A percentile compares a stretch with the other conserved stretches of the same genome.
These are phyloP conservation scores for Drosophila neocordata DNA, from an alignment of 1,140 invertebrate species.

Conservation along the genomic window DNA sequence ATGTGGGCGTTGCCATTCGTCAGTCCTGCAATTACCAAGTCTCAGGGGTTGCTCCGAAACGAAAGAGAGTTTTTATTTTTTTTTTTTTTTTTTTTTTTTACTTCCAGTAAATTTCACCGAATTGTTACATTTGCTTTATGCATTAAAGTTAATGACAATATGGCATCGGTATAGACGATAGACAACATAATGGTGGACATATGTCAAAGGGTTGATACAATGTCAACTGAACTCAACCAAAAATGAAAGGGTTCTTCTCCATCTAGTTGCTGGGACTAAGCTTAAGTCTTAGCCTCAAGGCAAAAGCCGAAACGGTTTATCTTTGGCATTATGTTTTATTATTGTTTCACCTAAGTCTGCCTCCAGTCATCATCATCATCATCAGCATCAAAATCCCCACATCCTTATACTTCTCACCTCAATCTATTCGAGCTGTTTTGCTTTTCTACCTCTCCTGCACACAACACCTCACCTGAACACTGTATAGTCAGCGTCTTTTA, in stretches of 20 bases:
- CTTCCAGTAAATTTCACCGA: constrained; percentile 81
- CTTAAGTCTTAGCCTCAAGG: constrained; percentile 25
- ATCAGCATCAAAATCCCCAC: neutral
- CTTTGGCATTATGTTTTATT: constrained; percentile 59
- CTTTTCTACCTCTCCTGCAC: neutral
- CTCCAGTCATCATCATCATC: constrained; percentile 1
- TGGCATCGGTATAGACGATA: constrained; percentile 45
- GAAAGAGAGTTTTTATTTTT: neutral
- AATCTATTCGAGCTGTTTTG: constrained; percentile 17
- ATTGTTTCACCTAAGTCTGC: constrained; percentile 26
- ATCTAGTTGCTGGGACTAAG: constrained; percentile 26
- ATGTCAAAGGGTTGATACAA: constrained; percentile 59
- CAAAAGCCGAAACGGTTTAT: constrained; percentile 37
- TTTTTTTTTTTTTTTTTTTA: constrained; percentile 7
- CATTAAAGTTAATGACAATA: constrained; percentile 74
- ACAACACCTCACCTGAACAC: neutral
- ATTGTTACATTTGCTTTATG: constrained; percentile 74
- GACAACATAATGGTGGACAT: constrained; percentile 30
- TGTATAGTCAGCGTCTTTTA: constrained; percentile 26
- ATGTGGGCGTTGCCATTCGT: constrained; percentile 63
- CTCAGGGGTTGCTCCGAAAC: neutral
- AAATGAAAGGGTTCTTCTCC: constrained; percentile 43
- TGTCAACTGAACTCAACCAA: neutral
- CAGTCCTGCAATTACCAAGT: neutral
- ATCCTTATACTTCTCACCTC: neutral